Conservation (phyloP, 1,140 invertebrate species). For the Apis dorsata region DNA sequence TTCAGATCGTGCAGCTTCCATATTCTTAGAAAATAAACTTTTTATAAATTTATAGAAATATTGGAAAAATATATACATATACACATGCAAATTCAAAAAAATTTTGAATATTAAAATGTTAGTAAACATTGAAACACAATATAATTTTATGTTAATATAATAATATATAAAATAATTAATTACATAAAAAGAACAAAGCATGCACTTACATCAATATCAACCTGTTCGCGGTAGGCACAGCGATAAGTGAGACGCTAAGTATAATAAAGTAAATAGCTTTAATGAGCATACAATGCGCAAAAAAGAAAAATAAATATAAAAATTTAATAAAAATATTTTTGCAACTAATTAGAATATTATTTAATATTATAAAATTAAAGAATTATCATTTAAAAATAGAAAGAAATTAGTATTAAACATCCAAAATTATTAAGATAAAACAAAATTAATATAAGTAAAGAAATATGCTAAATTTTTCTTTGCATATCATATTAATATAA, state of each 20-base stretch:
- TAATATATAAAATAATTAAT: conserved; percentile 38
- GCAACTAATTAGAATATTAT: not conserved
- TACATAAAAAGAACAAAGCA: conserved; percentile 65
- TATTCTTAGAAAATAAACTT: conserved; percentile 59
- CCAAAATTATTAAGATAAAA: not conserved
- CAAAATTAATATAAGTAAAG: not conserved
- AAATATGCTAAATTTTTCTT: not conserved
- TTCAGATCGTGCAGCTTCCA: conserved; percentile 62
- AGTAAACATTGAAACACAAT: conserved; percentile 29
- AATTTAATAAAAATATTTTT: conserved; percentile 25
- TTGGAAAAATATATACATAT: not conserved
- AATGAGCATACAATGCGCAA: conserved; percentile 55
- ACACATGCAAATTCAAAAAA: not conserved
- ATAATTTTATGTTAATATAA: conserved; percentile 17
- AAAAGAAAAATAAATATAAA: conserved; percentile 25
- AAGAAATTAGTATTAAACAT: not conserved
- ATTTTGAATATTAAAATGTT: conserved; percentile 11
- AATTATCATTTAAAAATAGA: not conserved
- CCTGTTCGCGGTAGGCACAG: conserved; percentile 72
- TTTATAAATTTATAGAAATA: not conserved
- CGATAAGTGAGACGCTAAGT: conserved; percentile 77
- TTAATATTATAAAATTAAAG: conserved; percentile 19
- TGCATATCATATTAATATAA: not conserved
- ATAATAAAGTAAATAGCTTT: conserved; percentile 72
- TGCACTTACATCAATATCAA: conserved; percentile 80